These are phyloP conservation scores for Heliangelus exortis DNA, from an alignment of 2,797 vertebrate species.

Conservation along the genomic window DNA sequence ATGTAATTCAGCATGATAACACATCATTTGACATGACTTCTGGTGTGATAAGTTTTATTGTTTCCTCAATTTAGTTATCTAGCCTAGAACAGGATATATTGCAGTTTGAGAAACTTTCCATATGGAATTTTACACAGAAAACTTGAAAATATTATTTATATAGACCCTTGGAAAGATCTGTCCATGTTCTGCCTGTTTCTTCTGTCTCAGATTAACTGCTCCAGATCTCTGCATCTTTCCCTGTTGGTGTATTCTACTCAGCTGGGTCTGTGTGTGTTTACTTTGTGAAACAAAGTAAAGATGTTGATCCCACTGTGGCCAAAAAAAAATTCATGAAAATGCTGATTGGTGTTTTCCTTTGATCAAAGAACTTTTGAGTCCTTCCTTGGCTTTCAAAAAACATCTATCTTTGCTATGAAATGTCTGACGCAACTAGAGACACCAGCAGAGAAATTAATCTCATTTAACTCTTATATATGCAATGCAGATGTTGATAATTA, in stretches of 20 bases:
- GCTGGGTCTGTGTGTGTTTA: not conserved
- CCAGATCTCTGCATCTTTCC: not conserved
- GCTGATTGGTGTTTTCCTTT: not conserved
- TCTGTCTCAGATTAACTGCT: not conserved
- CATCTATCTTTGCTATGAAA: not conserved
- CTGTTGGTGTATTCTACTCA: not conserved
- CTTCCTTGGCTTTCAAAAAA: not conserved
- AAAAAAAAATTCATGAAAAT: not conserved
- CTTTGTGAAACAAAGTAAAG: not conserved
- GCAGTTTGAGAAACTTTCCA: not conserved
- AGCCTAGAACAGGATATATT: not conserved
- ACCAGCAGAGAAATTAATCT: not conserved
- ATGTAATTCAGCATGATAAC: not conserved
- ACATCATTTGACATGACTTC: not conserved
- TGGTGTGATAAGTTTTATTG: not conserved
- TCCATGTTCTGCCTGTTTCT: not conserved
- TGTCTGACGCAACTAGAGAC: not conserved
- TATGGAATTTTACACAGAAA: not conserved
- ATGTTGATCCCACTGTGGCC: not conserved
- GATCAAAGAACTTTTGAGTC: not conserved
- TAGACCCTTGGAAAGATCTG: not conserved
- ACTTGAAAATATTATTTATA: not conserved
- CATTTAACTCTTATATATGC: not conserved
- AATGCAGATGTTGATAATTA: conserved; percentile 3
- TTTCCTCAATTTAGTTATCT: not conserved